These are phyloP conservation scores for Tretioscincus oriximinensis DNA, from an alignment of 2,113 vertebrate species.

Conservation along the genomic window DNA sequence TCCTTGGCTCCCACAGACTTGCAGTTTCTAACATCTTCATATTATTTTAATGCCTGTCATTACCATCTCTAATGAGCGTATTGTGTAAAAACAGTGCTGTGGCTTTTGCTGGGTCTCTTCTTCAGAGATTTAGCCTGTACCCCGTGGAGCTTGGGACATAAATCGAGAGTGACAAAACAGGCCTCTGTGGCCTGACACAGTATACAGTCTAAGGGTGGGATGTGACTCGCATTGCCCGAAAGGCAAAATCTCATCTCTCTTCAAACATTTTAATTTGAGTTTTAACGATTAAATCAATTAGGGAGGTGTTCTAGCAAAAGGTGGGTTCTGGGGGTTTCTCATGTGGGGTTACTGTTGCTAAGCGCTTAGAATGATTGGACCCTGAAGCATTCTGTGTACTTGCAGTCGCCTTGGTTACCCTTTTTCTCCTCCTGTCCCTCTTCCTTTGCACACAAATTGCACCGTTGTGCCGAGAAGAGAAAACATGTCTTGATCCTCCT, in stretches of 20 bases:
- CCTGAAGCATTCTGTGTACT: slow-evolving; percentile 1
- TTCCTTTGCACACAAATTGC: not conserved
- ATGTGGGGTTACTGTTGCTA: not conserved
- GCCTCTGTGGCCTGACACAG: not conserved
- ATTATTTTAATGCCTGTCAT: not conserved
- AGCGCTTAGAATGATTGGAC: not conserved
- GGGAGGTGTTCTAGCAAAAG: not conserved
- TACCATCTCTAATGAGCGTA: not conserved
- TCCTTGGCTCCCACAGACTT: not conserved
- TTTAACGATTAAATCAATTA: not conserved
- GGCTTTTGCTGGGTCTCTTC: not conserved
- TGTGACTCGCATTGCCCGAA: not conserved
- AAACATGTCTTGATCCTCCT: slow-evolving; percentile 6
- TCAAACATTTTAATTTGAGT: slow-evolving; percentile 1
- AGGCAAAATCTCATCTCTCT: not conserved
- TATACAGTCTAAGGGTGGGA: not conserved
- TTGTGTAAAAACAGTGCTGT: not conserved
- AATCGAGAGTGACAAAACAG: not conserved
- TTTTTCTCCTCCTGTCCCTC: not conserved
- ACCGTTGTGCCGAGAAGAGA: not conserved
- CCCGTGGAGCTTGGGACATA: not conserved
- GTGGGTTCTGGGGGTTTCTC: not conserved
- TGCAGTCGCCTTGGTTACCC: not conserved
- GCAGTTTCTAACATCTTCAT: not conserved
- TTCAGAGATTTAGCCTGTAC: not conserved